These are phyloP conservation scores for Herpailurus yagouaroundi DNA, from an alignment of 2,113 vertebrate genomes.

Conservation along the genomic window DNA sequence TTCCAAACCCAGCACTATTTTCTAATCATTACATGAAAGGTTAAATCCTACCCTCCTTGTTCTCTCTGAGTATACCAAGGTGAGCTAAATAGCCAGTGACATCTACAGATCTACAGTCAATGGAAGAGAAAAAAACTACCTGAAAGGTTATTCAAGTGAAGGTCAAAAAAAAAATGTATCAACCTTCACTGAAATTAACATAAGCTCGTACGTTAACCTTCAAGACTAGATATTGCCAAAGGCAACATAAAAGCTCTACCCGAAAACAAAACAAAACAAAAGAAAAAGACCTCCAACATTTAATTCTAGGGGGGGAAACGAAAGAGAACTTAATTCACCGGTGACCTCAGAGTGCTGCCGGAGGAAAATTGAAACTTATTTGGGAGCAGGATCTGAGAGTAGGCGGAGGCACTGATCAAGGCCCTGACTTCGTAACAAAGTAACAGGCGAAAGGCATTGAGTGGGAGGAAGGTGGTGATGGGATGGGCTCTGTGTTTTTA, in stretches of 20 bases:
- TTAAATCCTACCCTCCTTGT: neutral
- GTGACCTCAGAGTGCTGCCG: neutral
- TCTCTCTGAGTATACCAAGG: neutral
- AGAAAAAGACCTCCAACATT: neutral
- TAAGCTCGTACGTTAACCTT: neutral
- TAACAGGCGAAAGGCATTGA: neutral
- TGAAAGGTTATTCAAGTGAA: neutral
- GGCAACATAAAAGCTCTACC: neutral
- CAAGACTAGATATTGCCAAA: neutral
- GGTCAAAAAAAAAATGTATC: neutral
- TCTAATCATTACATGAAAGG: neutral
- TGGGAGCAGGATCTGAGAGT: neutral
- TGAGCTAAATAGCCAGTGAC: neutral
- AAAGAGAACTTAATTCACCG: neutral
- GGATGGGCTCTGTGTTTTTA: neutral
- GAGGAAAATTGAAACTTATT: neutral
- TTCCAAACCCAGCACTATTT: neutral
- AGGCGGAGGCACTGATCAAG: neutral
- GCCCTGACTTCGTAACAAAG: neutral
- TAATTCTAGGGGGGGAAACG: neutral
- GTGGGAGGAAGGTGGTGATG: neutral
- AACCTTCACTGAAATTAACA: neutral
- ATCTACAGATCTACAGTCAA: neutral
- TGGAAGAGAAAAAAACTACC: neutral
- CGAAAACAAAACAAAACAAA: neutral